Conservation (phyloP, 2,113 vertebrate genomes). For the Rhinoderma darwinii region DNA sequence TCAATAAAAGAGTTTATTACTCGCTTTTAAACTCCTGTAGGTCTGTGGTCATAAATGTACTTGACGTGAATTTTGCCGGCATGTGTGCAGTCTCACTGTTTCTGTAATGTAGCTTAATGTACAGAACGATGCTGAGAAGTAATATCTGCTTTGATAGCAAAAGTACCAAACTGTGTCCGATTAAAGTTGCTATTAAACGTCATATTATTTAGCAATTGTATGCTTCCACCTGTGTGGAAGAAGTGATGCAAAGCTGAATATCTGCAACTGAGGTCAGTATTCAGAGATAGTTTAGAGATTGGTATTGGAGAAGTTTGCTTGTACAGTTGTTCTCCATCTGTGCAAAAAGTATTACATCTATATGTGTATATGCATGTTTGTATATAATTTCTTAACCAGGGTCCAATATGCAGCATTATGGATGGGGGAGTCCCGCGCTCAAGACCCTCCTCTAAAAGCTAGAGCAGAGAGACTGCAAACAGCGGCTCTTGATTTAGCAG, state of each 20-base stretch:
- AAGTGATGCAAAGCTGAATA: conserved; percentile 23
- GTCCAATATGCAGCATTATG: too few relatives aligned
- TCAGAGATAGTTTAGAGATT: not conserved
- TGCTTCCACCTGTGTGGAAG: conserved; percentile 28
- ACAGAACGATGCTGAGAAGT: conserved; percentile 21
- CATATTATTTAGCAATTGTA: not conserved
- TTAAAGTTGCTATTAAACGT: conserved; percentile 34
- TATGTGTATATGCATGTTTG: not conserved
- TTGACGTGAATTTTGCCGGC: conserved; percentile 16
- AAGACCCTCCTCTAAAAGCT: too few relatives aligned
- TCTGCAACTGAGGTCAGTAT: not conserved
- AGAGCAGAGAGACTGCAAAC: too few relatives aligned
- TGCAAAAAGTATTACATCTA: not conserved
- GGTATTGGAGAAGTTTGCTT: not conserved
- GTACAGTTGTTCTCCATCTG: not conserved
- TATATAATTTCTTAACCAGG: too few relatives aligned
- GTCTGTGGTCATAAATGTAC: not conserved
- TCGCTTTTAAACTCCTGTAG: not conserved
- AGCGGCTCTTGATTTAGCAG: too few relatives aligned
- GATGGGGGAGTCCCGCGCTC: too few relatives aligned
- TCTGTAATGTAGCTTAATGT: conserved; percentile 15
- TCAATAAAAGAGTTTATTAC: conserved; percentile 12
- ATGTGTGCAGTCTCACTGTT: conserved; percentile 27
- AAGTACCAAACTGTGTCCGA: conserved; percentile 37
- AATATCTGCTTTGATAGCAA: conserved; percentile 35